Evolutionary conservation across 2,797 vertebrate species (phyloP).

Genomic region (Hypotaenidia philippensis): DNA sequence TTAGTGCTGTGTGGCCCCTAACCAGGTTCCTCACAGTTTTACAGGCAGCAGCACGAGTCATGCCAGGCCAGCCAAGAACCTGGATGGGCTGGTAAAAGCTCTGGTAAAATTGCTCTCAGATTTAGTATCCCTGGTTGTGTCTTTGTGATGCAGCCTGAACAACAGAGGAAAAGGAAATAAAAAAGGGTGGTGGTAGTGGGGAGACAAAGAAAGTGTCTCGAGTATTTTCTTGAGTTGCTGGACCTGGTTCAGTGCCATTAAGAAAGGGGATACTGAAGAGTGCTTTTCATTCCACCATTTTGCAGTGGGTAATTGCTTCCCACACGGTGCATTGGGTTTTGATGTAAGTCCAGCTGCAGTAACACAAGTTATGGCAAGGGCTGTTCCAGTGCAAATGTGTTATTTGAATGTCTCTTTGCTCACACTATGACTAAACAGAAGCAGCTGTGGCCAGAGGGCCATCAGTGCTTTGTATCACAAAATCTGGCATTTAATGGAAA

Average conservation of each 20-base stretch:
- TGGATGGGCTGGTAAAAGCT: not conserved
- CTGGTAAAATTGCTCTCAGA: not conserved
- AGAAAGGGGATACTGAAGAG: slow-evolving; percentile 56
- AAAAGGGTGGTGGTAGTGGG: not conserved
- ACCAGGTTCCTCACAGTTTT: slow-evolving; percentile 40
- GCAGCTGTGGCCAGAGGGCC: slow-evolving; percentile 81
- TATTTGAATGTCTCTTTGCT: slow-evolving; percentile 76
- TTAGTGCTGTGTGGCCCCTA: slow-evolving; percentile 40
- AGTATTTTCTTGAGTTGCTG: slow-evolving; percentile 43
- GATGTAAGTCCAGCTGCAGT: slow-evolving; percentile 78
- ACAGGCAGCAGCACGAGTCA: slow-evolving; percentile 30
- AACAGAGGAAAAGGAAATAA: slow-evolving; percentile 1
- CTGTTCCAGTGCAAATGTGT: slow-evolving; percentile 77
- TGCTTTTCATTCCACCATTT: slow-evolving; percentile 76
- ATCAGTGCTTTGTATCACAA: slow-evolving; percentile 73
- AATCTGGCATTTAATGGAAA: slow-evolving; percentile 78
- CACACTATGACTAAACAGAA: slow-evolving; percentile 83
- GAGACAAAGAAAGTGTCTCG: not conserved
- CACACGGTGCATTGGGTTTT: slow-evolving; percentile 71
- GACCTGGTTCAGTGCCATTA: slow-evolving; percentile 63
- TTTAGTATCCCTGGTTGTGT: not conserved
- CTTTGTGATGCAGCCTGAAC: not conserved
- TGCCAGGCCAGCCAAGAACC: not conserved
- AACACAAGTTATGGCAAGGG: slow-evolving; percentile 65
- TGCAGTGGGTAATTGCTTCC: slow-evolving; percentile 76